These are phyloP conservation scores for Hypena proboscidalis DNA, from an alignment of 2,888 invertebrate species.

Conservation along the genomic window DNA sequence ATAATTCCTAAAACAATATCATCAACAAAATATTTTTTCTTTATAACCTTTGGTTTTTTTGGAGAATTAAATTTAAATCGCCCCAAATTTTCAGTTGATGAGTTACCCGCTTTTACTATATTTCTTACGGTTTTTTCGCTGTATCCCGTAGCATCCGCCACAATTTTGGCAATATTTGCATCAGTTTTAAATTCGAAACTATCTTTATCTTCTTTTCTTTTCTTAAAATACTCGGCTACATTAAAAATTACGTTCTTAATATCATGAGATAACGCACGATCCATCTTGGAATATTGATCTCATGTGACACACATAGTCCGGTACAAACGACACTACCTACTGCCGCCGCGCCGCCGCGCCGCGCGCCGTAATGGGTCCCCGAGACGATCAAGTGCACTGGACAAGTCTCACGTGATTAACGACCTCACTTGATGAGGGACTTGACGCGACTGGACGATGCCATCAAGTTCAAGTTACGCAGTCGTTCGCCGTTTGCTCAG, in stretches of 20 bases:
- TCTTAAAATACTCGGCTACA: constrained; percentile 15
- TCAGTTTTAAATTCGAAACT: constrained; percentile 21
- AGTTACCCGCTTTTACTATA: constrained; percentile 6
- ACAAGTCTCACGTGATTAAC: too few relatives aligned
- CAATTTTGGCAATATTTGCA: constrained; percentile 3
- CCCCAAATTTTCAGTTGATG: constrained; percentile 10
- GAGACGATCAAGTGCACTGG: too few relatives aligned
- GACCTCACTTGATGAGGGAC: too few relatives aligned
- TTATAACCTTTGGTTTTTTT: constrained; percentile 6
- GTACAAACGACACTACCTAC: too few relatives aligned
- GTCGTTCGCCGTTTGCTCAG: too few relatives aligned
- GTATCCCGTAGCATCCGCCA: constrained; percentile 3
- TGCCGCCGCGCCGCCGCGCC: too few relatives aligned
- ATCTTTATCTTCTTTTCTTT: constrained; percentile 12
- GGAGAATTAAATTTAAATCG: constrained; percentile 5
- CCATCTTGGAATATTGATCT: constrained; percentile 1
- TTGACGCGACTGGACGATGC: too few relatives aligned
- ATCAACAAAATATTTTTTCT: constrained; percentile 12
- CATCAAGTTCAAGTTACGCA: too few relatives aligned
- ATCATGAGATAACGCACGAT: constrained; percentile 4
- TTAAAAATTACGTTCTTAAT: constrained; percentile 1
- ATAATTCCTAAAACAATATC: constrained; percentile 19
- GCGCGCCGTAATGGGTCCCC: too few relatives aligned
- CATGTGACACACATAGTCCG: background rate
- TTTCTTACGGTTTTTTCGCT: constrained; percentile 11